phyloP scores from a whole-genome alignment of 2,888 invertebrate species.

The Agrypnus murinus region DNA sequence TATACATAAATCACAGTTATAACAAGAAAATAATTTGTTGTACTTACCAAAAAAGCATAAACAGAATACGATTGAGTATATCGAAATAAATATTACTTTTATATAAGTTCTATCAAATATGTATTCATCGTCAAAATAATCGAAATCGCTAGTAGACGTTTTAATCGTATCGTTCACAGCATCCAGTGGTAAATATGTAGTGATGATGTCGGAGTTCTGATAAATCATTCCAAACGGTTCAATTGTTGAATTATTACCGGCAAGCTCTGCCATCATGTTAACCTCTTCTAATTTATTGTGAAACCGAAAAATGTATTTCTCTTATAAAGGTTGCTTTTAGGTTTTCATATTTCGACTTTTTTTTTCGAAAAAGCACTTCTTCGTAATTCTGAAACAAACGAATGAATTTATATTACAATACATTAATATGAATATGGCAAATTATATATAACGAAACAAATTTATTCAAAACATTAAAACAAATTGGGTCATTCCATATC shows the following conservation, averaged over 20 bases:
- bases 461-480: too few relatives aligned
- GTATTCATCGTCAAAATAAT: slow-evolving; percentile 74
- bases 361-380: too few relatives aligned
- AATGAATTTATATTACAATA: too few relatives aligned
- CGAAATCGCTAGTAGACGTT: slow-evolving; percentile 15
- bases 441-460: too few relatives aligned
- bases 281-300: background rate
- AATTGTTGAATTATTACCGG: slow-evolving; percentile 20
- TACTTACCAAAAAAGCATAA: slow-evolving; percentile 89
- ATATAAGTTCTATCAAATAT: slow-evolving; percentile 85
- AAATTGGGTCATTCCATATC: too few relatives aligned
- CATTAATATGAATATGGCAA: too few relatives aligned
- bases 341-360: too few relatives aligned
- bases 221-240: background rate
- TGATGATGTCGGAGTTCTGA: background rate
- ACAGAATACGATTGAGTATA: slow-evolving; percentile 86
- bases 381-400: too few relatives aligned
- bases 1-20: background rate
- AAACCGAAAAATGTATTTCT: too few relatives aligned
- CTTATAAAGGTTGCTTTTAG: too few relatives aligned
- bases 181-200: background rate
- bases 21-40: background rate
- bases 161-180: slow-evolving; percentile 15
- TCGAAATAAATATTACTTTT: slow-evolving; percentile 81
- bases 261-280: slow-evolving; percentile 10